Evolutionary conservation across 2,888 invertebrate species (phyloP), one percentile per base, ranked within the genome.

Genomic region (Noctua pronuba): DNA sequence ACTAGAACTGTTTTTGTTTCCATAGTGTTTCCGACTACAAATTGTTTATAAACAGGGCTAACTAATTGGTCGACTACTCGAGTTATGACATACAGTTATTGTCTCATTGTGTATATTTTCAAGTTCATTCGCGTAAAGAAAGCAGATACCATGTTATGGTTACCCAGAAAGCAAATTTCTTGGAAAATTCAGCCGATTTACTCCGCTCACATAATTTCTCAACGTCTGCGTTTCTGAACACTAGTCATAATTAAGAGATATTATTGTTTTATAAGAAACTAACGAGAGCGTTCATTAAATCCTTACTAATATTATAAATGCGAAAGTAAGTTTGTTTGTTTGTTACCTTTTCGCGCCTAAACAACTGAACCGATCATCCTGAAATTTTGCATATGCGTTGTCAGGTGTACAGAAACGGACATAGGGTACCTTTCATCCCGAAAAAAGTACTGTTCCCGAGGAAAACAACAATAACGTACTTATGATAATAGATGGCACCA

Each of bases 191-290:
- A n/a, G 62, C 72, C 70, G 46, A 82, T 82, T 84, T 78, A 55
- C 60, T 38, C 35, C 68, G 72, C 60, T 79, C 67, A 55, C 35
- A 65, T 71, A 55, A 74, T 68, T 75, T 58, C 21, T 65, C 60
- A 75, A 65, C 28, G 58, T 58, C 28, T 35, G 24, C 4, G 21
- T 24, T 64, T 49, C 24, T 38, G 60, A 79, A 78, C 58, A 83
- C 85, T 75, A 70, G 76, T 81, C 67, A 74, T 83, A 83, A 85
- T 85, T 83, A 85, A 35, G 65, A 65, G 49, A 38, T 72, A 60
- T 73, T 64, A 84, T 84, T 73, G 75, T 78, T 87, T 76, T 58
- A 58, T 70, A 75, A 72, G 55, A 13, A 66, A 75, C 21, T 62
- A 77, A 62, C 58, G 65, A 44, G 58, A 83, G 35, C 38, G 16